A percentile compares a stretch with the other conserved stretches of the same genome.
These are phyloP conservation scores for Cheilosia soror DNA, from an alignment of 2,888 invertebrate genomes.

Conservation along the genomic window DNA sequence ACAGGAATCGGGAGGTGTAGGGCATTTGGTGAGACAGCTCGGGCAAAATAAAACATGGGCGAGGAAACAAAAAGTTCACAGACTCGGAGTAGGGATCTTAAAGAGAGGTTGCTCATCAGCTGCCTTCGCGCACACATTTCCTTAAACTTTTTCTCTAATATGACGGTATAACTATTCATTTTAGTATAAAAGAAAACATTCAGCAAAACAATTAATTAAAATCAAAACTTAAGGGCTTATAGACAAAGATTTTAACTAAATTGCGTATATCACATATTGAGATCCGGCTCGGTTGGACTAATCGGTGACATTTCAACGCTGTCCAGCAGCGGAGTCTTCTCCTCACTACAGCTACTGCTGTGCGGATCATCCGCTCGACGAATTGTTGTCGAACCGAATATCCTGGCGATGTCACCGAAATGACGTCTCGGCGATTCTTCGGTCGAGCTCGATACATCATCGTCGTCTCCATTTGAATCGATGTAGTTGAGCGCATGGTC, in stretches of 20 bases:
- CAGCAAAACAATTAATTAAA: slow-evolving; percentile 22
- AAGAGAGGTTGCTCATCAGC: neutral
- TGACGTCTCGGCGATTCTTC: slow-evolving; percentile 81
- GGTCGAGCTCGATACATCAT: slow-evolving; percentile 79
- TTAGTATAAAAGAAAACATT: slow-evolving; percentile 64
- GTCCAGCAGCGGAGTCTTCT: slow-evolving; percentile 83
- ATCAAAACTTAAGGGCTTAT: slow-evolving; percentile 9
- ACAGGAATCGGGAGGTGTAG: no score
- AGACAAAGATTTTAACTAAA: slow-evolving; percentile 54
- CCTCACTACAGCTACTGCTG: slow-evolving; percentile 82
- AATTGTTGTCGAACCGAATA: slow-evolving; percentile 80
- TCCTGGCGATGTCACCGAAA: slow-evolving; percentile 75
- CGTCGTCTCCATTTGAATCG: slow-evolving; percentile 75
- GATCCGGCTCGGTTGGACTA: slow-evolving; percentile 82
- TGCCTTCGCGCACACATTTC: neutral
- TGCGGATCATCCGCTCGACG: slow-evolving; percentile 80
- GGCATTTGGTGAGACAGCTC: no score
- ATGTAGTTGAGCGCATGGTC: slow-evolving; percentile 79
- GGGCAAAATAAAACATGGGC: no score
- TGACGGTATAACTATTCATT: slow-evolving; percentile 16
- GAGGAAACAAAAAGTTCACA: no score
- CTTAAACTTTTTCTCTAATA: slow-evolving; percentile 18
- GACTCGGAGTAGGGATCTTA: no score
- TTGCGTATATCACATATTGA: slow-evolving; percentile 77
- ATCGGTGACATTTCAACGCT: slow-evolving; percentile 84